Evolutionary conservation across 1,140 invertebrate genomes (phyloP).

Genomic region (Drosophila grimshawi): DNA sequence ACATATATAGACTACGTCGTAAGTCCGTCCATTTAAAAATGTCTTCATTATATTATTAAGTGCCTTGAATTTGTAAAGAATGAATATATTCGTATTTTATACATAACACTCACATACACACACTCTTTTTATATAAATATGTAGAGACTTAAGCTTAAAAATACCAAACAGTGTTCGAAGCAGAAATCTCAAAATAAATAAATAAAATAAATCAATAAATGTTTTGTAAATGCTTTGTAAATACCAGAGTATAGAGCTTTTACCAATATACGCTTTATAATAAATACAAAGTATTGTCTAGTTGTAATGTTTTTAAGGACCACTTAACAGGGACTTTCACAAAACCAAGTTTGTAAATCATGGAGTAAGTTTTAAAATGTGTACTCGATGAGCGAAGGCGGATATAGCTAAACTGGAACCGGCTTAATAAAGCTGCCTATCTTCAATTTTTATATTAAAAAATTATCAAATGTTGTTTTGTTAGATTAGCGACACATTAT

Average conservation of each 20-base stretch:
- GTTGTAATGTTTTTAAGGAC: conserved; percentile 12
- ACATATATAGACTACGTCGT: conserved; percentile 47
- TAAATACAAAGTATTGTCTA: conserved; percentile 1
- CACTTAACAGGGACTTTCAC: neutral
- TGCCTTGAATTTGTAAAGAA: conserved; percentile 35
- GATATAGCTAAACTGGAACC: no score
- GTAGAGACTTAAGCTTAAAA: conserved; percentile 51
- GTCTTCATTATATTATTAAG: conserved; percentile 60
- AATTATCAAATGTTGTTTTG: no score
- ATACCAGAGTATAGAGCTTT: conserved; percentile 4
- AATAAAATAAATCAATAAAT: neutral
- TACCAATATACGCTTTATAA: conserved; percentile 37
- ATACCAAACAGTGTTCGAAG: conserved; percentile 19
- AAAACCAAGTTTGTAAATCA: no score
- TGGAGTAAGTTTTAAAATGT: no score
- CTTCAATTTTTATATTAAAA: no score
- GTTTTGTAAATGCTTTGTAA: conserved; percentile 36
- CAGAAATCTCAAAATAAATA: neutral
- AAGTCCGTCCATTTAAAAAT: conserved; percentile 67
- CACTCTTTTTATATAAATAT: conserved; percentile 40
- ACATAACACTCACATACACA: conserved; percentile 9
- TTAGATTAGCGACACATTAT: no score
- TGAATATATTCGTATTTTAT: conserved; percentile 28
- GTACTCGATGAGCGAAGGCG: no score
- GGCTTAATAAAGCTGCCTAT: no score